These are phyloP conservation scores for Tipula unca DNA, from an alignment of 2,888 invertebrate species.

Conservation along the genomic window DNA sequence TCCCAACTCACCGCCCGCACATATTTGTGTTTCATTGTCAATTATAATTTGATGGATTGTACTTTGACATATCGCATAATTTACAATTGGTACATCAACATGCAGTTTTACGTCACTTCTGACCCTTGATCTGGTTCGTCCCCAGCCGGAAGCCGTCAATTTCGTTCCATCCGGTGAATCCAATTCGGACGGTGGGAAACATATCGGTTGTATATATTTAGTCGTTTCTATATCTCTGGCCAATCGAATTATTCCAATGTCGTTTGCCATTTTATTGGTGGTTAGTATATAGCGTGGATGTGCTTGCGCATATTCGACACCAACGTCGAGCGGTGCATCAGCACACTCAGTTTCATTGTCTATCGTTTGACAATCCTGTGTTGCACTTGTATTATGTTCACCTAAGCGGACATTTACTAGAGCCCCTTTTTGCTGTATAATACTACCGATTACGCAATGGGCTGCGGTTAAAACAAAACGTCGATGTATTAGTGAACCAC, in stretches of 20 bases:
- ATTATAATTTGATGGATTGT: background rate
- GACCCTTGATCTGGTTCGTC: slow-evolving; percentile 27
- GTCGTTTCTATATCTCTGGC: slow-evolving; percentile 45
- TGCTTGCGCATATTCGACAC: background rate
- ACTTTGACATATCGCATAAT: slow-evolving; percentile 42
- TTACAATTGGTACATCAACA: slow-evolving; percentile 44
- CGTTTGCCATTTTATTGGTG: slow-evolving; percentile 51
- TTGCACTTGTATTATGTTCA: background rate
- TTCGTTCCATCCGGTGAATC: background rate
- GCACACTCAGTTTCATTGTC: background rate
- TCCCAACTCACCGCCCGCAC: background rate
- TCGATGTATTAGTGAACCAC: background rate
- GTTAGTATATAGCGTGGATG: slow-evolving; percentile 45
- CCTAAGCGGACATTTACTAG: background rate
- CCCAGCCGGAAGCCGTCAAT: background rate
- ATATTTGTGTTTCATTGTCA: background rate
- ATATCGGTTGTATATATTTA: slow-evolving; percentile 52
- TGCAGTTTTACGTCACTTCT: slow-evolving; percentile 49
- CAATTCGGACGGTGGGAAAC: slow-evolving; percentile 42
- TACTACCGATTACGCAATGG: background rate
- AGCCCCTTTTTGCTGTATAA: background rate
- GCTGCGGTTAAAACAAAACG: background rate
- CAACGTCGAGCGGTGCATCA: background rate
- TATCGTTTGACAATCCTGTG: slow-evolving; percentile 36
- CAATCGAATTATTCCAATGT: slow-evolving; percentile 63